Conservation (phyloP, 2,888 invertebrate genomes). For the Tenthredo amoena region DNA sequence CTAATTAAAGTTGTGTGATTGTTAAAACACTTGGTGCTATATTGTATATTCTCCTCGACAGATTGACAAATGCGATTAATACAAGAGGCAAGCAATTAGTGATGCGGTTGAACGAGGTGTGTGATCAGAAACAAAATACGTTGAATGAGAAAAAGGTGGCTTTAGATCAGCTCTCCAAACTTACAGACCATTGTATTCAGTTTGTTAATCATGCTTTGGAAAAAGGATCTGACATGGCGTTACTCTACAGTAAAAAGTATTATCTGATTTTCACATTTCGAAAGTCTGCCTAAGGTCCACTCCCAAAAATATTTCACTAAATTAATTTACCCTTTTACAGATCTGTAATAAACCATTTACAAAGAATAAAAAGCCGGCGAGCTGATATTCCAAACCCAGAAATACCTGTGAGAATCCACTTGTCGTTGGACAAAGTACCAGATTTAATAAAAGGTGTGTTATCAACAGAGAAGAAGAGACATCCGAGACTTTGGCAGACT, state of each 20-base stretch:
- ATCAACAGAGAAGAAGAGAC: slow-evolving; percentile 3
- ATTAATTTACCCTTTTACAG: slow-evolving; percentile 60
- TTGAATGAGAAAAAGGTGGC: slow-evolving; percentile 92
- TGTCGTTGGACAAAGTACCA: slow-evolving; percentile 89
- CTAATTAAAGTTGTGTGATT: background rate
- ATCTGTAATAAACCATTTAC: slow-evolving; percentile 84
- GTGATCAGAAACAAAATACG: slow-evolving; percentile 88
- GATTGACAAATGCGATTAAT: slow-evolving; percentile 90
- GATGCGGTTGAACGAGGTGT: slow-evolving; percentile 89
- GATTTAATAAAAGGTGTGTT: slow-evolving; percentile 87
- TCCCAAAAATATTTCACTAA: slow-evolving; percentile 20
- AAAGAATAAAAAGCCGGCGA: slow-evolving; percentile 89
- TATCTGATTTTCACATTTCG: slow-evolving; percentile 68
- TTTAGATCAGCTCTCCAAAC: slow-evolving; percentile 88
- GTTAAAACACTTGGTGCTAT: background rate
- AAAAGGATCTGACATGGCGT: slow-evolving; percentile 90
- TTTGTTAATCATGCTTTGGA: slow-evolving; percentile 90
- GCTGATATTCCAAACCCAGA: slow-evolving; percentile 95
- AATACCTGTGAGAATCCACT: slow-evolving; percentile 90
- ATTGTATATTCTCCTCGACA: slow-evolving; percentile 66
- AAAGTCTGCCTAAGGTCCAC: background rate
- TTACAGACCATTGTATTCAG: slow-evolving; percentile 93
- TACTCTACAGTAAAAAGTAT: slow-evolving; percentile 90
- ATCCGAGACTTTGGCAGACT: slow-evolving; percentile 33
- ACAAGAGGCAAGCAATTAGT: slow-evolving; percentile 91